These are phyloP conservation scores for Etia nguti DNA, from an alignment of 2,113 vertebrate species.

Conservation along the genomic window DNA sequence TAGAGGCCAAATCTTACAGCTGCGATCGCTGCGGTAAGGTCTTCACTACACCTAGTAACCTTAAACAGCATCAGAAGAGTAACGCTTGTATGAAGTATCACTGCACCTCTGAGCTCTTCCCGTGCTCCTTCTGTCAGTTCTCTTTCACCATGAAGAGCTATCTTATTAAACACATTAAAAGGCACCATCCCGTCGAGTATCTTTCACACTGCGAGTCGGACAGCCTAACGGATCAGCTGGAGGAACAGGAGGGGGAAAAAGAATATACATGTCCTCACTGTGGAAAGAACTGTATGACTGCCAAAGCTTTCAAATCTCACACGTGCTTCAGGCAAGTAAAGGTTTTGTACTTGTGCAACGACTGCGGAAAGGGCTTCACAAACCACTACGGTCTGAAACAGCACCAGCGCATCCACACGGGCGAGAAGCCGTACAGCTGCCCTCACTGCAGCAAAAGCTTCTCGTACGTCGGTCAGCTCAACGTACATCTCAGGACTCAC, in stretches of 20 bases:
- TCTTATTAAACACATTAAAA: slow-evolving; percentile 70
- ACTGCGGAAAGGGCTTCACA: slow-evolving; percentile 72
- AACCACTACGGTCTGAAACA: slow-evolving; percentile 72
- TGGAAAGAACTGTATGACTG: slow-evolving; percentile 36
- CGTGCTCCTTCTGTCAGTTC: slow-evolving; percentile 69
- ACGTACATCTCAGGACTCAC: slow-evolving; percentile 73
- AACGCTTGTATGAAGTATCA: slow-evolving; percentile 58
- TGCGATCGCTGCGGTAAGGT: slow-evolving; percentile 66
- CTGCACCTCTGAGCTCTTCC: slow-evolving; percentile 56
- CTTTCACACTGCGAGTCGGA: slow-evolving; percentile 27
- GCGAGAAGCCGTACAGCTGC: slow-evolving; percentile 71
- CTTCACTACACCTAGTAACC: slow-evolving; percentile 55
- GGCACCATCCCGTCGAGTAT: slow-evolving; percentile 69
- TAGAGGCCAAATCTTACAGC: slow-evolving; percentile 23
- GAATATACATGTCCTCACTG: slow-evolving; percentile 55
- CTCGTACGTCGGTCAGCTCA: slow-evolving; percentile 69
- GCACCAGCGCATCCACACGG: slow-evolving; percentile 74
- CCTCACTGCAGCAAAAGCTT: slow-evolving; percentile 72
- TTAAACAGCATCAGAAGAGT: slow-evolving; percentile 70
- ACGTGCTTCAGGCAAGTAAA: slow-evolving; percentile 62
- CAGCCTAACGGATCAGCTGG: background rate
- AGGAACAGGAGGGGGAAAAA: background rate
- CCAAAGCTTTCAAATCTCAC: slow-evolving; percentile 63
- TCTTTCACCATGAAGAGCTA: slow-evolving; percentile 75
- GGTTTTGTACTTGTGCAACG: slow-evolving; percentile 67